phyloP scores from a whole-genome alignment of 2,888 invertebrate species.

The Bhutanitis thaidina region DNA sequence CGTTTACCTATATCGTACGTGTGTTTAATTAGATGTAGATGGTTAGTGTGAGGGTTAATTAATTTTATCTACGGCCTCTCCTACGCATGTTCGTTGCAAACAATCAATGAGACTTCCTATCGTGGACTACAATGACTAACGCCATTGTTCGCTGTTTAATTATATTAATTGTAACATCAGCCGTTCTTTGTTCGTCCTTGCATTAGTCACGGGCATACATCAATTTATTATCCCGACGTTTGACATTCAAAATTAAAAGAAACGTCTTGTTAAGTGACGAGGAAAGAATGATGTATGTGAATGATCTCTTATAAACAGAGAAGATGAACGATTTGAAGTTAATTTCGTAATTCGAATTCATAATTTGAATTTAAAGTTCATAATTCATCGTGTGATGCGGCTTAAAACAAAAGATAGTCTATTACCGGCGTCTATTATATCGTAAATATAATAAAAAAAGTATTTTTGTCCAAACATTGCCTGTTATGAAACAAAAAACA shows the following conservation, averaged over 20 bases:
- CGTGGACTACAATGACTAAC: constrained; percentile 35
- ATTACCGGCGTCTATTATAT: no score
- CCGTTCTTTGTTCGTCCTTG: constrained; percentile 37
- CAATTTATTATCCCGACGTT: constrained; percentile 16
- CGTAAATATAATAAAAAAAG: no score
- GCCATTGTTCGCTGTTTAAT: constrained; percentile 42
- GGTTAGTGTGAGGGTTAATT: not conserved
- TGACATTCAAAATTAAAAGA: constrained; percentile 13
- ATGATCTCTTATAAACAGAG: no score
- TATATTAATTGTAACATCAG: constrained; percentile 43
- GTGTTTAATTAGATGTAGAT: not conserved
- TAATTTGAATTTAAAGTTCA: no score
- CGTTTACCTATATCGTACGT: no score
- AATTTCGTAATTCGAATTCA: no score
- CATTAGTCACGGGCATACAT: constrained; percentile 22
- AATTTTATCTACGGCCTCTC: constrained; percentile 14
- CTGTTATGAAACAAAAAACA: no score
- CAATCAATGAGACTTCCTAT: constrained; percentile 32
- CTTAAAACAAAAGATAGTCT: no score
- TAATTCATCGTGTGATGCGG: no score
- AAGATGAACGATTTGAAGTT: no score
- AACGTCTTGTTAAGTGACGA: constrained; percentile 3
- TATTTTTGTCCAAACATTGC: no score
- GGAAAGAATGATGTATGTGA: constrained; percentile 2
- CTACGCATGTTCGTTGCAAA: constrained; percentile 11